Percentiles rank a stretch among this genome's conserved stretches.
Evolutionary conservation across 2,797 vertebrate genomes (phyloP).

Genomic region (Rhinogobio ventralis): DNA sequence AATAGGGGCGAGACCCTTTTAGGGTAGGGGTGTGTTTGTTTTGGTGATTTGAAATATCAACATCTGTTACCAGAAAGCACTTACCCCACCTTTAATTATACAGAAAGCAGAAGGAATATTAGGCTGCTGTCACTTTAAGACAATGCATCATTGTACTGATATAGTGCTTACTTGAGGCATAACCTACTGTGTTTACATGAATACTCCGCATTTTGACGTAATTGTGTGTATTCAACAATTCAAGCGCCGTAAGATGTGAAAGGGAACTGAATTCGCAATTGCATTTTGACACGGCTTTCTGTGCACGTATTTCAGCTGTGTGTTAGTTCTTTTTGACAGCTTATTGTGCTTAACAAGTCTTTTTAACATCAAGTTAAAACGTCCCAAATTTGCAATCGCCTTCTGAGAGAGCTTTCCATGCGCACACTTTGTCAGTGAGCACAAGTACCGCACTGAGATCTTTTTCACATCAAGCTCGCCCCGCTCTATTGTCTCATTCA

Average conservation of each 20-base stretch:
- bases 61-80: too few relatives aligned
- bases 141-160: background rate
- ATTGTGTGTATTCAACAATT: background rate
- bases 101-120: too few relatives aligned
- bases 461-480: background rate
- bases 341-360: background rate
- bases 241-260: background rate
- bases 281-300: background rate
- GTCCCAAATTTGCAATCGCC: background rate
- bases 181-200: background rate
- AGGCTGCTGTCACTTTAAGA: background rate
- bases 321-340: background rate
- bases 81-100: too few relatives aligned
- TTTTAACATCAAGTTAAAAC: background rate
- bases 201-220: background rate
- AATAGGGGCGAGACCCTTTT: too few relatives aligned
- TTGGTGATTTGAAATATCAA: too few relatives aligned
- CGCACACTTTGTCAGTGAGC: too few relatives aligned
- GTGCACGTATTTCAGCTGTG: background rate
- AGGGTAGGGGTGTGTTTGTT: too few relatives aligned
- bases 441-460: too few relatives aligned
- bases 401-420: too few relatives aligned
- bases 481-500: background rate
- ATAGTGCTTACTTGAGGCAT: background rate
- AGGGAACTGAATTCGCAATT: too few relatives aligned